Evolutionary conservation across 2,797 vertebrate genomes (phyloP).

Genomic region (Sciurus carolinensis): DNA sequence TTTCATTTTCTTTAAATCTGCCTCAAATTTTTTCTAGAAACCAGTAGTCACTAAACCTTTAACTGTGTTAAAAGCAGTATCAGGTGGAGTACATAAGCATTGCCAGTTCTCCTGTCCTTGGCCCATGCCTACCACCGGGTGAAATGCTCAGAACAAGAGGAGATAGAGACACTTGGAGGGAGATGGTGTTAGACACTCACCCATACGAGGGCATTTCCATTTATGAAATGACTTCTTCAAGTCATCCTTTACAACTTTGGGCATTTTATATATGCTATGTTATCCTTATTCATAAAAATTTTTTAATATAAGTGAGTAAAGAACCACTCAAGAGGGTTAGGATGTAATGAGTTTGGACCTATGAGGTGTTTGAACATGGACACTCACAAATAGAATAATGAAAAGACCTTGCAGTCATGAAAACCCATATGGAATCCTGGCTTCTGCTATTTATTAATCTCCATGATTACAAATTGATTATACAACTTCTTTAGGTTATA

Average conservation of each 20-base stretch:
- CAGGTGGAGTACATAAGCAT: neutral
- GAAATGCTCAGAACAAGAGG: neutral
- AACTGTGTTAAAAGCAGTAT: neutral
- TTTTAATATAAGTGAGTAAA: neutral
- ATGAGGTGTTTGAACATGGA: neutral
- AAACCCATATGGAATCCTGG: neutral
- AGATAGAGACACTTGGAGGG: accelerated
- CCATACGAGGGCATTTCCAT: neutral
- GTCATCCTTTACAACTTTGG: neutral
- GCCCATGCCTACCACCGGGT: neutral
- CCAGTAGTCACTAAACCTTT: neutral
- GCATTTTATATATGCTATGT: neutral
- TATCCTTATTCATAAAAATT: neutral
- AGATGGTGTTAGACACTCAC: neutral
- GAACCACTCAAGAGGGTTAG: neutral
- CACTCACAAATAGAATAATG: neutral
- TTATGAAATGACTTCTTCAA: neutral
- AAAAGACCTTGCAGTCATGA: neutral
- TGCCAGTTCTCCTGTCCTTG: neutral
- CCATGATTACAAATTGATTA: neutral
- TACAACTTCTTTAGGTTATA: neutral
- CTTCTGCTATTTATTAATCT: neutral
- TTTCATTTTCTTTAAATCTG: neutral
- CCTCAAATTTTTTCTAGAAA: neutral
- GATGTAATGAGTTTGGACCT: neutral